Conservation (phyloP, 2,113 vertebrate species). For the Tringa solitaria region DNA sequence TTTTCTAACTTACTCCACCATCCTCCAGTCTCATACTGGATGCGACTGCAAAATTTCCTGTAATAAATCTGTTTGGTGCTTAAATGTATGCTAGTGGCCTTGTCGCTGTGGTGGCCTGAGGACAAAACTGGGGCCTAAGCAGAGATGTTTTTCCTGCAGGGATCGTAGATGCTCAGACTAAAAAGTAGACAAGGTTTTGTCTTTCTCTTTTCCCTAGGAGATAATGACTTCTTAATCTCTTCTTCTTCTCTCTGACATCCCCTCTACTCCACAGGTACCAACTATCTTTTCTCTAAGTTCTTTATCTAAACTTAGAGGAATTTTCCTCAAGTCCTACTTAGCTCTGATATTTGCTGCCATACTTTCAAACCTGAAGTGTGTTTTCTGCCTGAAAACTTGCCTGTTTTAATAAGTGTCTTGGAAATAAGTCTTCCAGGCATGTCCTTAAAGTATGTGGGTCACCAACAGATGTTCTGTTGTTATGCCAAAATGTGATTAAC, state of each 20-base stretch:
- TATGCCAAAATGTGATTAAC: neutral
- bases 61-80: rapidly evolving
- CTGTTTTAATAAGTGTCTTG: neutral
- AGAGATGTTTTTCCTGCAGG: neutral
- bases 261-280: conserved; percentile 31
- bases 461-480: neutral
- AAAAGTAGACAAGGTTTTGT: neutral
- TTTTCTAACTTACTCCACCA: neutral
- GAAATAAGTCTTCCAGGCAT: neutral
- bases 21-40: rapidly evolving
- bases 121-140: rapidly evolving
- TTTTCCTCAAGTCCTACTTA: neutral
- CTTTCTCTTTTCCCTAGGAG: conserved; percentile 37
- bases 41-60: neutral
- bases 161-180: neutral
- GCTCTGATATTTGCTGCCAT: neutral
- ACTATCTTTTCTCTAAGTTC: neutral
- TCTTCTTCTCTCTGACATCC: conserved; percentile 16
- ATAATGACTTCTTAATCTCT: conserved; percentile 34
- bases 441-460: neutral
- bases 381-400: neutral
- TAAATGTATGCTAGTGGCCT: neutral
- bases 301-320: neutral
- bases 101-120: neutral
- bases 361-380: neutral